Evolutionary conservation across 2,888 invertebrate species (phyloP).

Genomic region (Luperina testacea): DNA sequence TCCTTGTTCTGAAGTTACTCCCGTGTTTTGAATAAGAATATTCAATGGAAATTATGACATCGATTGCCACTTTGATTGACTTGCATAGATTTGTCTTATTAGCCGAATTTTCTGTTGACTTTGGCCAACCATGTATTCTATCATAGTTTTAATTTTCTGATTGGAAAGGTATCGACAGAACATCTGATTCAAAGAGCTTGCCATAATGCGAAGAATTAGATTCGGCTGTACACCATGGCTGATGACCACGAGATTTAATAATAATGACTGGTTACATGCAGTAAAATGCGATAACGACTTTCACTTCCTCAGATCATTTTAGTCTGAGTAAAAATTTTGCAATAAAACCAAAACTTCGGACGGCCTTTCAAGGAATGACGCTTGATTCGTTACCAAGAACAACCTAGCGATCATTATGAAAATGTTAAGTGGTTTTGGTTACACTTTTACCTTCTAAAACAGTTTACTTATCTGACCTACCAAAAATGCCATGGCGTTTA

Average conservation of each 20-base stretch:
- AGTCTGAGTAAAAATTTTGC: neutral
- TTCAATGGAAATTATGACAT: conserved; percentile 13
- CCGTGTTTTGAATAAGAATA: conserved; percentile 13
- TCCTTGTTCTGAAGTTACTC: conserved; percentile 35
- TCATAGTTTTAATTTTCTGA: conserved; percentile 6
- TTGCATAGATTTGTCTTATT: neutral
- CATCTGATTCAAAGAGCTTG: neutral
- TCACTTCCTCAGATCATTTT: conserved; percentile 44
- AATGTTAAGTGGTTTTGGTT: conserved; percentile 4
- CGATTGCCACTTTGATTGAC: neutral
- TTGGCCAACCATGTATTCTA: neutral
- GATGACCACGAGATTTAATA: conserved; percentile 22
- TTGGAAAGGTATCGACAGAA: neutral
- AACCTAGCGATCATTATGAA: neutral
- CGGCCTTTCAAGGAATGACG: neutral
- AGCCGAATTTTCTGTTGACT: neutral
- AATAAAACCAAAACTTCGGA: neutral
- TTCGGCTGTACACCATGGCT: conserved; percentile 23
- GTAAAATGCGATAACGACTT: conserved; percentile 36
- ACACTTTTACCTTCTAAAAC: conserved; percentile 34
- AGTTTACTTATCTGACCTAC: conserved; percentile 55
- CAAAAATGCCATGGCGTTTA: conserved; percentile 71
- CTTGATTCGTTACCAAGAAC: neutral
- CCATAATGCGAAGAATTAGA: conserved; percentile 3
- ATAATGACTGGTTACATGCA: conserved; percentile 30